phyloP scores from a whole-genome alignment of 2,113 vertebrate genomes.

The Hemibagrus wyckioides region DNA sequence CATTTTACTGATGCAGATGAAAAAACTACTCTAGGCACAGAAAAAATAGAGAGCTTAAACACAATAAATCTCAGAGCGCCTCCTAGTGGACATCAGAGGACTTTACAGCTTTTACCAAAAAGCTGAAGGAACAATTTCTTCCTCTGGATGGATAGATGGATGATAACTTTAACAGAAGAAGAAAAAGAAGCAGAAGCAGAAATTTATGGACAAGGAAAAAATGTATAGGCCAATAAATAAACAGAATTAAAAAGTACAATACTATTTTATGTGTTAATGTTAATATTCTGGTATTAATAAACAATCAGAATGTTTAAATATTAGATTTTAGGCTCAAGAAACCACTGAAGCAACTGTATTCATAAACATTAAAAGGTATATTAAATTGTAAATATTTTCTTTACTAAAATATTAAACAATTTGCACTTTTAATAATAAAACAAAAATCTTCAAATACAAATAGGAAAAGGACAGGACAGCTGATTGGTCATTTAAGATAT shows the following conservation, averaged over 20 bases:
- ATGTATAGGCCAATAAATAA: too few relatives aligned
- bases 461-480: neutral
- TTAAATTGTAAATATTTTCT: neutral
- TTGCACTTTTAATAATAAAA: neutral
- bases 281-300: too few relatives aligned
- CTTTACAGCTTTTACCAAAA: neutral
- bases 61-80: conserved; percentile 14
- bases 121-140: neutral
- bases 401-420: neutral
- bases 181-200: too few relatives aligned
- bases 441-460: neutral
- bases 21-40: neutral
- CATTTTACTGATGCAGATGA: neutral
- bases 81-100: neutral
- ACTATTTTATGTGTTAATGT: too few relatives aligned
- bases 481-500: conserved; percentile 79
- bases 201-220: too few relatives aligned
- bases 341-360: too few relatives aligned
- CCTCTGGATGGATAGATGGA: too few relatives aligned
- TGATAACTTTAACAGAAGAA: too few relatives aligned
- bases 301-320: neutral
- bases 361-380: neutral
- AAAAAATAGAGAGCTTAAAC: neutral
- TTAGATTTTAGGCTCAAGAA: too few relatives aligned
- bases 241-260: too few relatives aligned